A percentile compares a stretch with the other conserved stretches of the same genome.
These are phyloP conservation scores for Epicampocera succincta DNA, from an alignment of 2,888 invertebrate genomes.

Conservation along the genomic window DNA sequence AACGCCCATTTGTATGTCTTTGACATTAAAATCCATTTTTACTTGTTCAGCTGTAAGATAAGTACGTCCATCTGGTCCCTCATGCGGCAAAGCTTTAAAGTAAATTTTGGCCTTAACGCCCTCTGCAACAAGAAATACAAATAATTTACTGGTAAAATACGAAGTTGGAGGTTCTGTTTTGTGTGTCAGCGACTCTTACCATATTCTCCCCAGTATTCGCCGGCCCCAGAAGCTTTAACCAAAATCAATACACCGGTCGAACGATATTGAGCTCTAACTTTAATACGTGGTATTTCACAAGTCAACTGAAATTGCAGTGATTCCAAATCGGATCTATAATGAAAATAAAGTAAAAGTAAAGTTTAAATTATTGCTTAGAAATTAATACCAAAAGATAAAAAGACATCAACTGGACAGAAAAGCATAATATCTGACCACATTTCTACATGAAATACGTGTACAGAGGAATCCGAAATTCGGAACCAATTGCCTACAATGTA, in stretches of 20 bases:
- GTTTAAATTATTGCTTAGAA: too few relatives aligned
- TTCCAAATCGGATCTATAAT: constrained; percentile 87
- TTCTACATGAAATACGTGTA: too few relatives aligned
- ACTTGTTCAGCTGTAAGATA: constrained; percentile 88
- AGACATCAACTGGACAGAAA: too few relatives aligned
- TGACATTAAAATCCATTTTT: constrained; percentile 93
- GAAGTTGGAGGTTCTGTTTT: constrained; percentile 14
- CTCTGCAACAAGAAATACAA: constrained; percentile 82
- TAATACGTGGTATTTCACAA: constrained; percentile 90
- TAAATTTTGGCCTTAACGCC: constrained; percentile 92
- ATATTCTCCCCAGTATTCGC: constrained; percentile 95
- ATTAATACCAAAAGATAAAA: too few relatives aligned
- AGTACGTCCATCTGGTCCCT: constrained; percentile 84
- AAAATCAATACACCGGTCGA: constrained; percentile 90
- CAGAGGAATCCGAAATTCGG: too few relatives aligned
- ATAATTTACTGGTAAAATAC: neutral
- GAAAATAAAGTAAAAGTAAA: constrained; percentile 9
- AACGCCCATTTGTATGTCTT: constrained; percentile 92
- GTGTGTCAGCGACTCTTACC: constrained; percentile 82
- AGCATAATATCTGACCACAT: too few relatives aligned
- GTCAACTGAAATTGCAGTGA: constrained; percentile 91
- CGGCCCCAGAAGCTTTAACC: constrained; percentile 91
- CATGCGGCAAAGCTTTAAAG: constrained; percentile 87
- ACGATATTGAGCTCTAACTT: constrained; percentile 89
- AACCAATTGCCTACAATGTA: too few relatives aligned